These are phyloP conservation scores for Pterocles orientalis DNA, from an alignment of 2,113 vertebrate species.

Conservation along the genomic window DNA sequence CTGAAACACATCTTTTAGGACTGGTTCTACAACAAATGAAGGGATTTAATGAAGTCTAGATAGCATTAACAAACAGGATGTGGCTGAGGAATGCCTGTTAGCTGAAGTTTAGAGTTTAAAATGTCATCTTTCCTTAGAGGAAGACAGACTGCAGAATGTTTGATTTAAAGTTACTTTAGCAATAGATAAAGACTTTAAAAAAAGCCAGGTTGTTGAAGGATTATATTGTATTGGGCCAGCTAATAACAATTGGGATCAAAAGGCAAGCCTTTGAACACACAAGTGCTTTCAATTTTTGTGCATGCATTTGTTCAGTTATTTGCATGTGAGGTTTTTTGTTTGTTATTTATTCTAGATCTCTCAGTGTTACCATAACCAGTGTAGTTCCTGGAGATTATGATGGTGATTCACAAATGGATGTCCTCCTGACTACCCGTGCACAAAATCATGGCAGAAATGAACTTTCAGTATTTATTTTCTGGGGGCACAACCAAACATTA, in stretches of 20 bases:
- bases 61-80: background rate
- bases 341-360: conserved; percentile 60
- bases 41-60: background rate
- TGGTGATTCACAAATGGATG: conserved; percentile 98
- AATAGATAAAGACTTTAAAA: background rate
- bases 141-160: background rate
- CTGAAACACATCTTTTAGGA: background rate
- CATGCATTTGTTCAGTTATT: background rate
- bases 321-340: background rate
- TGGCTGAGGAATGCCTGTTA: background rate
- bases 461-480: conserved; percentile 83
- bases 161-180: background rate
- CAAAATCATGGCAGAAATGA: conserved; percentile 11
- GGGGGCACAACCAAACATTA: conserved; percentile 94
- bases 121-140: background rate
- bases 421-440: conserved; percentile 83
- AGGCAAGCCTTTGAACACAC: background rate
- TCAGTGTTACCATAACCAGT: conserved; percentile 80
- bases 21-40: background rate
- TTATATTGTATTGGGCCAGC: background rate
- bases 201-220: background rate
- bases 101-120: background rate
- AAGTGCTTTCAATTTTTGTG: background rate
- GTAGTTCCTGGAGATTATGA: conserved; percentile 97
- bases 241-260: background rate